Percentiles rank a stretch among this genome's conserved stretches.
phyloP scores from a whole-genome alignment of 2,113 vertebrate genomes.

The Chaenogobius annularis region DNA sequence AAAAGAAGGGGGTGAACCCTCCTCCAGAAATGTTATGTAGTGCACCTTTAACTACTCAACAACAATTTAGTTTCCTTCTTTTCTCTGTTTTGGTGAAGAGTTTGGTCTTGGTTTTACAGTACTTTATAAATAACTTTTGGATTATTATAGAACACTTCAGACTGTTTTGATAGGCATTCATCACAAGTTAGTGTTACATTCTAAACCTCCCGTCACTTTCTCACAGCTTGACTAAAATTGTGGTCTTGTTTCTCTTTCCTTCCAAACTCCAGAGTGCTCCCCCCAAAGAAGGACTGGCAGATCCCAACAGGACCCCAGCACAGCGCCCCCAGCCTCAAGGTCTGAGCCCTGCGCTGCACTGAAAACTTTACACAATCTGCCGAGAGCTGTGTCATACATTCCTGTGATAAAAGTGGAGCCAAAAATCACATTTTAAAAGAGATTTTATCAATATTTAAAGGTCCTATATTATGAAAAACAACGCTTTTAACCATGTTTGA shows the following conservation, averaged over 20 bases:
- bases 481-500: too few relatives aligned
- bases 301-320: constrained; percentile 86
- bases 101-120: too few relatives aligned
- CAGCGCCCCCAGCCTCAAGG: constrained; percentile 95
- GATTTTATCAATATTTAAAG: background rate
- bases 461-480: background rate
- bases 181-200: too few relatives aligned
- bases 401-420: constrained; percentile 67
- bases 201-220: too few relatives aligned
- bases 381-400: constrained; percentile 74
- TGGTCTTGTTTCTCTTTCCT: constrained; percentile 12
- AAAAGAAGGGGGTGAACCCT: too few relatives aligned
- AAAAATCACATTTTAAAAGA: background rate
- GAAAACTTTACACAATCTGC: constrained; percentile 83
- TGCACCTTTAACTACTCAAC: too few relatives aligned
- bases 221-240: background rate
- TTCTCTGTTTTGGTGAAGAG: too few relatives aligned
- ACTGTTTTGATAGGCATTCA: too few relatives aligned
- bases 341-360: constrained; percentile 90
- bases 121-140: too few relatives aligned
- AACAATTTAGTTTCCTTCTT: too few relatives aligned
- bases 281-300: constrained; percentile 83
- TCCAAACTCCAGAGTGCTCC: constrained; percentile 79
- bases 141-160: too few relatives aligned
- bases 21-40: background rate